Evolutionary conservation across 2,888 invertebrate species (phyloP).

Genomic region (Argyresthia goedartella): DNA sequence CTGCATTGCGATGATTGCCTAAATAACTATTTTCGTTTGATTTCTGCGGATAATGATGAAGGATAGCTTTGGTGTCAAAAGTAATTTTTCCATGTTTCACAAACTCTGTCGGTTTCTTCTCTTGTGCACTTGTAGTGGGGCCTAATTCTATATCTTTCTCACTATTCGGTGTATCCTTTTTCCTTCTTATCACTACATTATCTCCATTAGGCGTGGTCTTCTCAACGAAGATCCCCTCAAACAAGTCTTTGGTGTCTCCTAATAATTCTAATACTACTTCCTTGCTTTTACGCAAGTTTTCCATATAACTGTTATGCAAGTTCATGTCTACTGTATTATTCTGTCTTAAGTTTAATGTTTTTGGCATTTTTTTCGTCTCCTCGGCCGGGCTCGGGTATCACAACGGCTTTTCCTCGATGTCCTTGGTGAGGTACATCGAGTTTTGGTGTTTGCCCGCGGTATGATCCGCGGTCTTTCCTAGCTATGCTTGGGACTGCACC

Average conservation of each 20-base stretch:
- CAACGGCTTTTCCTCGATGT: slow-evolving; percentile 49
- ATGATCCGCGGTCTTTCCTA: slow-evolving; percentile 64
- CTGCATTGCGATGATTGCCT: slow-evolving; percentile 15
- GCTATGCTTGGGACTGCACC: slow-evolving; percentile 80
- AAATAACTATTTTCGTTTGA: slow-evolving; percentile 25
- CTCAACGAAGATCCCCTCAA: slow-evolving; percentile 29
- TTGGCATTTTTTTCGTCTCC: slow-evolving; percentile 52
- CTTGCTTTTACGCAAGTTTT: slow-evolving; percentile 49
- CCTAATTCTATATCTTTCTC: slow-evolving; percentile 32
- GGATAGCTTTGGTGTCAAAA: slow-evolving; percentile 56
- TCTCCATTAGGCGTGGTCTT: slow-evolving; percentile 16
- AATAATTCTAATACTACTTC: slow-evolving; percentile 49
- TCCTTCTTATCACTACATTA: slow-evolving; percentile 15
- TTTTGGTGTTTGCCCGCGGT: slow-evolving; percentile 47
- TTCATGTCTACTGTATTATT: slow-evolving; percentile 61
- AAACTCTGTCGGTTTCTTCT: slow-evolving; percentile 41
- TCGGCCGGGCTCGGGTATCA: slow-evolving; percentile 57
- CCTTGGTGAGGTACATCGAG: slow-evolving; percentile 25
- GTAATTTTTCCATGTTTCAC: slow-evolving; percentile 61
- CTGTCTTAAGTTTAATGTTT: slow-evolving; percentile 56
- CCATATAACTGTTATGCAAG: slow-evolving; percentile 55
- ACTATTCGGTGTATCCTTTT: slow-evolving; percentile 27
- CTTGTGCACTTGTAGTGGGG: slow-evolving; percentile 45
- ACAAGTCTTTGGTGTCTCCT: slow-evolving; percentile 48
- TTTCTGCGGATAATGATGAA: slow-evolving; percentile 60